Evolutionary conservation across 2,888 invertebrate genomes (phyloP).

Genomic region (Drosophila setosimentum): DNA sequence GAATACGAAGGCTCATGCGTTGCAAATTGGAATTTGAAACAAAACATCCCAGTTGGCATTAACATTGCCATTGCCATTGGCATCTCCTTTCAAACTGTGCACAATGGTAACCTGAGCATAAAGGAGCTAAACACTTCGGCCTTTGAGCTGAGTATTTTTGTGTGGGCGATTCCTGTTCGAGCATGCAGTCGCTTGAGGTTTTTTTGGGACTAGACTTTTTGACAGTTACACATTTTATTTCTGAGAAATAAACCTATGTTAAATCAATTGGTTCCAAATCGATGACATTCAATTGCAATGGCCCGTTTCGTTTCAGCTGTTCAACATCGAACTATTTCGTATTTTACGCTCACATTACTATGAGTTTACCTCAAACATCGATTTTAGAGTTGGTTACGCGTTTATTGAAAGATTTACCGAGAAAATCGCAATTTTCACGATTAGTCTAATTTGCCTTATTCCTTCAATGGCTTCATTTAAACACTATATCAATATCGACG

Average conservation of each 20-base stretch:
- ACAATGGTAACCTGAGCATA: slow-evolving; percentile 34
- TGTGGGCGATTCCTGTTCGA: slow-evolving; percentile 38
- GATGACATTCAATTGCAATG: slow-evolving; percentile 69
- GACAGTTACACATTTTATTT: slow-evolving; percentile 71
- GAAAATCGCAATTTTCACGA: slow-evolving; percentile 76
- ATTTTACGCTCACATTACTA: slow-evolving; percentile 59
- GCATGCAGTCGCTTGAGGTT: slow-evolving; percentile 20
- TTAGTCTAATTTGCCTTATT: slow-evolving; percentile 53
- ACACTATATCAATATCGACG: slow-evolving; percentile 24
- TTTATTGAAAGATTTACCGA: slow-evolving; percentile 49
- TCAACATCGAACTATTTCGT: slow-evolving; percentile 58
- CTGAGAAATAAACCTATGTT: slow-evolving; percentile 63
- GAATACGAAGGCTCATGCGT: slow-evolving; percentile 66
- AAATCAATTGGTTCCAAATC: slow-evolving; percentile 81
- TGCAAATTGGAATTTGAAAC: slow-evolving; percentile 69
- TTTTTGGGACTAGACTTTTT: slow-evolving; percentile 40
- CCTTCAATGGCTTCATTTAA: slow-evolving; percentile 61
- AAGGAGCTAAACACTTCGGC: slow-evolving; percentile 41
- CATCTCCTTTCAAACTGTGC: slow-evolving; percentile 39
- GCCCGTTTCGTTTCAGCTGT: slow-evolving; percentile 68
- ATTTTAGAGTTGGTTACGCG: slow-evolving; percentile 57
- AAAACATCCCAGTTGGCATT: slow-evolving; percentile 49
- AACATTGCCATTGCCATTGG: slow-evolving; percentile 30
- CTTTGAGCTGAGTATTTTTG: slow-evolving; percentile 13
- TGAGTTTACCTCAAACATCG: slow-evolving; percentile 26